A percentile compares a stretch with the other conserved stretches of the same genome.
phyloP scores from a whole-genome alignment of 2,888 invertebrate genomes.

The Geotrupes spiniger region DNA sequence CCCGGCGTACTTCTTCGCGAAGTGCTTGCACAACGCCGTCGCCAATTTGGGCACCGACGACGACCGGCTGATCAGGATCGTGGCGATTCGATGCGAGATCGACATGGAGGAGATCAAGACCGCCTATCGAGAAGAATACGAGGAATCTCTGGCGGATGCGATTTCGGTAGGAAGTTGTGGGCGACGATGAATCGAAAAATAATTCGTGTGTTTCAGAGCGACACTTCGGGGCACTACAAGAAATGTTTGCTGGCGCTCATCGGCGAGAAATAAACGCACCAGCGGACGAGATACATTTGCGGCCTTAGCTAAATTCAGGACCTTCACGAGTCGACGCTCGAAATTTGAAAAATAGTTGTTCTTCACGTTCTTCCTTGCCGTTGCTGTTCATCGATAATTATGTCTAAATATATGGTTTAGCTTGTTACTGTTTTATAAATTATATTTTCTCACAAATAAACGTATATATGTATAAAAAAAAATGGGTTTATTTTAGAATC shows the following conservation, averaged over 20 bases:
- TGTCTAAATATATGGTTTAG: too few relatives aligned
- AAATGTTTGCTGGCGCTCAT: constrained; percentile 71
- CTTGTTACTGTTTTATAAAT: too few relatives aligned
- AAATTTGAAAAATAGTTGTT: too few relatives aligned
- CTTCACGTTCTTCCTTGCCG: too few relatives aligned
- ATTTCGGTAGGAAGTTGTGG: constrained; percentile 62
- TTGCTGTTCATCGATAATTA: too few relatives aligned
- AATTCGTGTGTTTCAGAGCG: constrained; percentile 58
- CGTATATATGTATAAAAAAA: too few relatives aligned
- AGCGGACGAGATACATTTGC: too few relatives aligned
- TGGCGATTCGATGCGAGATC: constrained; percentile 76
- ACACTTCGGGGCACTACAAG: constrained; percentile 81
- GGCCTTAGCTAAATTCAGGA: too few relatives aligned
- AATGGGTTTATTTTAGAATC: too few relatives aligned
- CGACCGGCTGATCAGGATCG: constrained; percentile 74
- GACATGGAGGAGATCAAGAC: constrained; percentile 79
- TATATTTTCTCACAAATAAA: too few relatives aligned
- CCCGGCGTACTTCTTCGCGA: constrained; percentile 76
- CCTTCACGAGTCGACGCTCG: too few relatives aligned
- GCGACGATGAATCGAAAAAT: not conserved
- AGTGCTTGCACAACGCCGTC: constrained; percentile 80
- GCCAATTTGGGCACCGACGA: constrained; percentile 86
- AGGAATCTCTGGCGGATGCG: constrained; percentile 70
- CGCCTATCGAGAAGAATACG: constrained; percentile 69
- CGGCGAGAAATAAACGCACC: constrained; percentile 29